A percentile compares a stretch with the other conserved stretches of the same genome.
These are phyloP conservation scores for Spodoptera littoralis DNA, from an alignment of 2,888 invertebrate species.

Conservation along the genomic window DNA sequence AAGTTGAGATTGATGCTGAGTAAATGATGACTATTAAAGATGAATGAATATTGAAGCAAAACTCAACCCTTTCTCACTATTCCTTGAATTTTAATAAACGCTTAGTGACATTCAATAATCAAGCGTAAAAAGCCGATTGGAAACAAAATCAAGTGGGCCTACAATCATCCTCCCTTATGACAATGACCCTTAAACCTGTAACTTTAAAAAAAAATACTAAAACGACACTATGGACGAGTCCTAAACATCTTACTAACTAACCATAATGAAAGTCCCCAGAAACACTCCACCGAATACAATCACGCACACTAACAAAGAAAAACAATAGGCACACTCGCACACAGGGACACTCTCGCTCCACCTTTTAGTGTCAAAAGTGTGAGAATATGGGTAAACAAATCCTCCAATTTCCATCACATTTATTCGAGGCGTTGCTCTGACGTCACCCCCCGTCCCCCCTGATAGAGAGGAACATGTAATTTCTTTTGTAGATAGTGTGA, in stretches of 20 bases:
- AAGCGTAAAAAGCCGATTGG: too few relatives aligned
- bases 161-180: too few relatives aligned
- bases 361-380: slow-evolving; percentile 89
- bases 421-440: slow-evolving; percentile 83
- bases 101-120: too few relatives aligned
- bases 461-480: slow-evolving; percentile 82
- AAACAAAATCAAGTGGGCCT: too few relatives aligned
- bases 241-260: slow-evolving; percentile 49
- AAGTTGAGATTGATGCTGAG: too few relatives aligned
- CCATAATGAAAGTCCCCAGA: slow-evolving; percentile 53
- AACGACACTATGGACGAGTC: slow-evolving; percentile 5
- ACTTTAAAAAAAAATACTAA: neutral
- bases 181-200: too few relatives aligned
- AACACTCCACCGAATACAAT: slow-evolving; percentile 53
- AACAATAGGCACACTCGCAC: slow-evolving; percentile 67
- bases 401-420: slow-evolving; percentile 89
- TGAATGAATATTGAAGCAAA: too few relatives aligned
- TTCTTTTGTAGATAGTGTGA: slow-evolving; percentile 86
- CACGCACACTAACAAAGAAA: slow-evolving; percentile 60
- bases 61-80: too few relatives aligned
- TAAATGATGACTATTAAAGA: too few relatives aligned
- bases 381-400: slow-evolving; percentile 89
- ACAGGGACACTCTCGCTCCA: slow-evolving; percentile 64
- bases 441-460: slow-evolving; percentile 70
- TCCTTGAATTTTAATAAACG: too few relatives aligned